A percentile compares a stretch with the other conserved stretches of the same genome.
These are phyloP conservation scores for Plectropomus leopardus DNA, from an alignment of 2,113 vertebrate species.

Conservation along the genomic window DNA sequence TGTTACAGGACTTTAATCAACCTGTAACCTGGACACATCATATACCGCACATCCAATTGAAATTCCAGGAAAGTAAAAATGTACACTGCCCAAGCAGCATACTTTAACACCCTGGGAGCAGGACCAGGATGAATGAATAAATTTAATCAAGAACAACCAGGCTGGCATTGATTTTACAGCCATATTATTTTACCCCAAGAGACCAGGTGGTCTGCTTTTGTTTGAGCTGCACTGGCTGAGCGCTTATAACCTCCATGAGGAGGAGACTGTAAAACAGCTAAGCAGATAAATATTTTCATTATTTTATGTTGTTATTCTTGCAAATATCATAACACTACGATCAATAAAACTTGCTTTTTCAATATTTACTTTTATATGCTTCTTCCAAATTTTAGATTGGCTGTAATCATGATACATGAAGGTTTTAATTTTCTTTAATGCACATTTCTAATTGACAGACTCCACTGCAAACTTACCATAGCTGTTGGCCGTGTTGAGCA, in stretches of 20 bases:
- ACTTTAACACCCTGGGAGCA: too few relatives aligned
- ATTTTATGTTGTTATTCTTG: slow-evolving; percentile 16
- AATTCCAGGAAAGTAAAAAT: too few relatives aligned
- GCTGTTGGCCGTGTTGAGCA: slow-evolving; percentile 37
- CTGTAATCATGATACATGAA: slow-evolving; percentile 41
- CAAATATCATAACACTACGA: slow-evolving; percentile 19
- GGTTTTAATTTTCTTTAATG: slow-evolving; percentile 57
- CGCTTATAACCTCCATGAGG: slow-evolving; percentile 16
- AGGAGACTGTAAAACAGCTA: not conserved
- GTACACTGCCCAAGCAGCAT: too few relatives aligned
- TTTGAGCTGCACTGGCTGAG: slow-evolving; percentile 14
- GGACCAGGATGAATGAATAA: slow-evolving; percentile 41
- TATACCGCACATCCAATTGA: too few relatives aligned
- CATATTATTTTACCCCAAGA: slow-evolving; percentile 40
- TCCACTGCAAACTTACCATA: slow-evolving; percentile 34
- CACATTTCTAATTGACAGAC: slow-evolving; percentile 52
- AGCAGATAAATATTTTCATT: slow-evolving; percentile 29
- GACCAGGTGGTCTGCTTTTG: slow-evolving; percentile 39
- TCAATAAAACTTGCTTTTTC: slow-evolving; percentile 35
- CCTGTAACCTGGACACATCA: too few relatives aligned
- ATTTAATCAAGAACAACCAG: slow-evolving; percentile 62
- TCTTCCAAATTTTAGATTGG: slow-evolving; percentile 23
- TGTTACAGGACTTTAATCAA: too few relatives aligned
- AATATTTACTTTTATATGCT: slow-evolving; percentile 30
- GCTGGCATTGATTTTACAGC: slow-evolving; percentile 58